Evolutionary conservation across 92 coral and sea anemone species (phyloP).

Genomic region (Epizoanthus fatuus): DNA sequence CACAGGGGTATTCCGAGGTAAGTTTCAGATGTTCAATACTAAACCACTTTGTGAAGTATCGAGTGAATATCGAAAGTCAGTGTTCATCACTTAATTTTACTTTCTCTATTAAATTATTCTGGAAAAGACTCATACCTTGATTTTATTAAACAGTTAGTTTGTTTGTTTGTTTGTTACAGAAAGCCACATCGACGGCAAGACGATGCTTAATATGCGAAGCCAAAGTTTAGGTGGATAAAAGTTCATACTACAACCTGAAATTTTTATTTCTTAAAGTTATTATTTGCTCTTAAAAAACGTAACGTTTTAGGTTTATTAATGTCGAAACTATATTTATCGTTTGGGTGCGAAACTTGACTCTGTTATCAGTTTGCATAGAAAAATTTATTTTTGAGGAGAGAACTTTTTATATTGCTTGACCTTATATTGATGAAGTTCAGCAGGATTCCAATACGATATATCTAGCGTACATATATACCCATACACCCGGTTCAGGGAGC

Average conservation of each 20-base stretch:
- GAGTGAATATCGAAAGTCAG: background rate
- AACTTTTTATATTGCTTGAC: background rate
- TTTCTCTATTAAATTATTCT: background rate
- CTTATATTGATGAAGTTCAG: background rate
- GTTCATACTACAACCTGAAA: background rate
- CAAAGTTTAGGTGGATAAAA: constrained; percentile 17
- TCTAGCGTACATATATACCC: background rate
- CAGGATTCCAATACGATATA: background rate
- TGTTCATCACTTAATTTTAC: background rate
- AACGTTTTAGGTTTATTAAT: background rate
- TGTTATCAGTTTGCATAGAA: too few relatives aligned
- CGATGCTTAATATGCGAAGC: background rate
- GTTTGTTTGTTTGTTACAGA: constrained; percentile 5
- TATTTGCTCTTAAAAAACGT: background rate
- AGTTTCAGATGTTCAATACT: too few relatives aligned
- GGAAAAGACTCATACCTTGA: too few relatives aligned
- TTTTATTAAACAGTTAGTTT: too few relatives aligned
- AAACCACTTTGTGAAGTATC: background rate
- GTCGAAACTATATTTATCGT: background rate
- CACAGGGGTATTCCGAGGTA: too few relatives aligned
- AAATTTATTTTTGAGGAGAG: too few relatives aligned
- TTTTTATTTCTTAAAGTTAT: background rate
- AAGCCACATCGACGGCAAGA: constrained; percentile 38
- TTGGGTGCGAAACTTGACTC: too few relatives aligned
- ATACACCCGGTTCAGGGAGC: background rate